These are phyloP conservation scores for Paedocypris micromegethes DNA, from an alignment of 2,797 vertebrate genomes.

Conservation along the genomic window DNA sequence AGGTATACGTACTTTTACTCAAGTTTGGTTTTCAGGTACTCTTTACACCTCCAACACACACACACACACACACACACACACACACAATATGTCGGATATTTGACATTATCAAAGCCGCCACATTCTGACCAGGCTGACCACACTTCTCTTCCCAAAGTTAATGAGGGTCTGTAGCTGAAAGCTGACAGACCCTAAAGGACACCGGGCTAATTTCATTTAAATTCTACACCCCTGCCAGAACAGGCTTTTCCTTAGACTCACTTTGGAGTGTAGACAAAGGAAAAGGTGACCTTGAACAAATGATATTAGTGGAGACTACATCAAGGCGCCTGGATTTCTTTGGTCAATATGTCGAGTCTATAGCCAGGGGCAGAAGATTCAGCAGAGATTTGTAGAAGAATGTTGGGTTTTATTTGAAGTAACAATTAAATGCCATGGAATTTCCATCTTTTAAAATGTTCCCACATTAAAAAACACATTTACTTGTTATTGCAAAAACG, in stretches of 20 bases:
- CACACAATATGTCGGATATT: background rate
- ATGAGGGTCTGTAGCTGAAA: slow-evolving; percentile 46
- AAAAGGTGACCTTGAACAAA: slow-evolving; percentile 53
- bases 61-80: no score
- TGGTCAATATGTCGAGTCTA: slow-evolving; percentile 24
- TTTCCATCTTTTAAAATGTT: no score
- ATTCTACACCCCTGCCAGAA: slow-evolving; percentile 38
- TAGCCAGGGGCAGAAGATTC: background rate
- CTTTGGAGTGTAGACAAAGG: slow-evolving; percentile 37
- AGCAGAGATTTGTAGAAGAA: no score
- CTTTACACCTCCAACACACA: no score
- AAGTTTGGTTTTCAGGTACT: no score
- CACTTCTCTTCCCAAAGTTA: slow-evolving; percentile 41
- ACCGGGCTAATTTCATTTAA: slow-evolving; percentile 54
- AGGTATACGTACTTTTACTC: no score
- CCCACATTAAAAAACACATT: no score
- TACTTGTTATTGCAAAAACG: no score
- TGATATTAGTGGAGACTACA: slow-evolving; percentile 34
- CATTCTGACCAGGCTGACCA: slow-evolving; percentile 36
- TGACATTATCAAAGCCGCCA: slow-evolving; percentile 42
- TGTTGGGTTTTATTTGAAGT: no score
- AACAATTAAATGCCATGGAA: no score
- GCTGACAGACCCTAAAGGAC: slow-evolving; percentile 46
- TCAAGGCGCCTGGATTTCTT: slow-evolving; percentile 30
- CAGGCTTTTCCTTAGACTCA: slow-evolving; percentile 30